Conservation (phyloP, 2,797 vertebrate species). For the Myiothlypis coronata region DNA sequence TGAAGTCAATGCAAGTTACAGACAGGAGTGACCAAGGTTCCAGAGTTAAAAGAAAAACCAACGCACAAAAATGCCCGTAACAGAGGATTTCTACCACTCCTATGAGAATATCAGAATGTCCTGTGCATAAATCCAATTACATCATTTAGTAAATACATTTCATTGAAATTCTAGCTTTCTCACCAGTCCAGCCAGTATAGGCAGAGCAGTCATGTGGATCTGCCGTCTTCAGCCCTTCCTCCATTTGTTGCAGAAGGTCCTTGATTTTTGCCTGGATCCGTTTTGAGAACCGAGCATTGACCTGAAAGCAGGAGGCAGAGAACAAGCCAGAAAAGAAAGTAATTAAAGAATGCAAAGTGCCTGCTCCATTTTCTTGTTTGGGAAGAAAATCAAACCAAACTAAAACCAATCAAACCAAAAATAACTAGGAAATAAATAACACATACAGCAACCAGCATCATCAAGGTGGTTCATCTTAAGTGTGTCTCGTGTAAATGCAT, state of each 20-base stretch:
- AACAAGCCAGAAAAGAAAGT: neutral
- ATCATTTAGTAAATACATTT: neutral
- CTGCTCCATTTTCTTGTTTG: neutral
- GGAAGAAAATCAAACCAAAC: neutral
- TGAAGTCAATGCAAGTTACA: neutral
- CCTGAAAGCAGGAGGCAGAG: conserved; percentile 68
- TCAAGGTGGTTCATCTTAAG: neutral
- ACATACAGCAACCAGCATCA: neutral
- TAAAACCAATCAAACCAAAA: neutral
- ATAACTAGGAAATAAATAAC: neutral
- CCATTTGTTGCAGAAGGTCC: conserved; percentile 94
- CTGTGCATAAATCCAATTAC: neutral
- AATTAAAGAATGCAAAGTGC: neutral
- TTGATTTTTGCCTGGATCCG: conserved; percentile 91
- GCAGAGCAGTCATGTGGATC: conserved; percentile 94
- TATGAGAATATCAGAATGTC: neutral
- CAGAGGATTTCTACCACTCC: neutral
- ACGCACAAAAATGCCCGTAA: neutral
- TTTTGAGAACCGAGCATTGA: conserved; percentile 79
- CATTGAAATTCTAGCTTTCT: neutral
- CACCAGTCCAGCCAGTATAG: conserved; percentile 97
- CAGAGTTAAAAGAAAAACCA: neutral
- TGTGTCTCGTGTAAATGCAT: neutral
- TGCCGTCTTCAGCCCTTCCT: conserved; percentile 92
- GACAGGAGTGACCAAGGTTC: neutral